phyloP scores from a whole-genome alignment of 2,113 vertebrate species.

The Catharus fuscescens region DNA sequence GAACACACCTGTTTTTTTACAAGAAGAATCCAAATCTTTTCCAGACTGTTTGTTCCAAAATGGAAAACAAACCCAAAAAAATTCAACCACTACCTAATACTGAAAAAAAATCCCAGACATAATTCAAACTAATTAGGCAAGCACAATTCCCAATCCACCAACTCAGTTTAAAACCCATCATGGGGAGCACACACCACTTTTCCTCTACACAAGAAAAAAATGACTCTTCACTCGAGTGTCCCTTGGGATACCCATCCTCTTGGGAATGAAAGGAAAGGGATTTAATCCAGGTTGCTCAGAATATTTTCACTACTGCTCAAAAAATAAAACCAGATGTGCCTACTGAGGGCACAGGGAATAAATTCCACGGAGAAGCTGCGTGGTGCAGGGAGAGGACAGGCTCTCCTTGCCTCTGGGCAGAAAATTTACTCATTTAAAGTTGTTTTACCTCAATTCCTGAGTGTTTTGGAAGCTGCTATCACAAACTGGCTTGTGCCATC shows the following conservation, averaged over 20 bases:
- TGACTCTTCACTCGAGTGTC: background rate
- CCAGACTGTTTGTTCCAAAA: background rate
- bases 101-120: background rate
- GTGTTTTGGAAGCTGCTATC: background rate
- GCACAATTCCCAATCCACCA: background rate
- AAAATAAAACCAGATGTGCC: background rate
- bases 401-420: background rate
- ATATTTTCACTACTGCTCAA: background rate
- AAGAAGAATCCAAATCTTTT: background rate
- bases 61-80: background rate
- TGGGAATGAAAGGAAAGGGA: background rate
- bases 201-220: background rate
- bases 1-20: background rate
- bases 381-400: background rate
- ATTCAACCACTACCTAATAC: background rate
- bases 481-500: background rate
- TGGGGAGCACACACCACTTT: background rate
- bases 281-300: background rate
- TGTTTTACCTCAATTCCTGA: background rate
- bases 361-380: fast-evolving
- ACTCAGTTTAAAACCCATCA: background rate
- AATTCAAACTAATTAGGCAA: background rate
- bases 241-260: background rate
- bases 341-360: background rate
- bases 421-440: background rate